Evolutionary conservation across 2,113 vertebrate genomes (phyloP).

Genomic region (Urocitellus parryii): DNA sequence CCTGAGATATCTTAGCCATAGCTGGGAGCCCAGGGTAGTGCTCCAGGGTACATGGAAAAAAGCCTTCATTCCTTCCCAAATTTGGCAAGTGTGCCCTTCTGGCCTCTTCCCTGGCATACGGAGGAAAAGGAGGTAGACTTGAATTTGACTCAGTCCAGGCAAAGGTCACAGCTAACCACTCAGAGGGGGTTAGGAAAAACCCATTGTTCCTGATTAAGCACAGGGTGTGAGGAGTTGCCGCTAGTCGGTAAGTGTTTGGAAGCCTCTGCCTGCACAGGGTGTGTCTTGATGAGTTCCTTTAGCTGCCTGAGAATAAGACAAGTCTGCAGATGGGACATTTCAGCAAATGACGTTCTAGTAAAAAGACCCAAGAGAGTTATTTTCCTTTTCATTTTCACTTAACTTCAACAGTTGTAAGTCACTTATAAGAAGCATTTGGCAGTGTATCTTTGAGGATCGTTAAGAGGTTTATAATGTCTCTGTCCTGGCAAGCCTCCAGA

Average conservation of each 20-base stretch:
- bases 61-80: fast-evolving
- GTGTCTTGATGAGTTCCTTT: neutral
- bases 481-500: neutral
- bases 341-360: neutral
- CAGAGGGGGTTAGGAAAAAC: neutral
- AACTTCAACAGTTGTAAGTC: neutral
- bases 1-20: fast-evolving
- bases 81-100: fast-evolving
- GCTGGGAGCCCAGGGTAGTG: no score
- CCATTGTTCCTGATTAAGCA: neutral
- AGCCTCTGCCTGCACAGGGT: neutral
- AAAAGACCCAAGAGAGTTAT: neutral
- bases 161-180: neutral
- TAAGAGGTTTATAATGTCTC: neutral
- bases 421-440: neutral
- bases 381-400: slow-evolving; percentile 40
- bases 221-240: neutral
- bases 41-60: fast-evolving
- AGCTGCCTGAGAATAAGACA: neutral
- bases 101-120: fast-evolving
- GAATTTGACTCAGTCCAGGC: no score
- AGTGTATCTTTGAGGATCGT: neutral
- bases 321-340: neutral
- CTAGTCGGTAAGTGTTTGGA: neutral
- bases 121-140: neutral